Evolutionary conservation across 2,797 vertebrate genomes (phyloP).

Genomic region (Megalops cyprinoides): DNA sequence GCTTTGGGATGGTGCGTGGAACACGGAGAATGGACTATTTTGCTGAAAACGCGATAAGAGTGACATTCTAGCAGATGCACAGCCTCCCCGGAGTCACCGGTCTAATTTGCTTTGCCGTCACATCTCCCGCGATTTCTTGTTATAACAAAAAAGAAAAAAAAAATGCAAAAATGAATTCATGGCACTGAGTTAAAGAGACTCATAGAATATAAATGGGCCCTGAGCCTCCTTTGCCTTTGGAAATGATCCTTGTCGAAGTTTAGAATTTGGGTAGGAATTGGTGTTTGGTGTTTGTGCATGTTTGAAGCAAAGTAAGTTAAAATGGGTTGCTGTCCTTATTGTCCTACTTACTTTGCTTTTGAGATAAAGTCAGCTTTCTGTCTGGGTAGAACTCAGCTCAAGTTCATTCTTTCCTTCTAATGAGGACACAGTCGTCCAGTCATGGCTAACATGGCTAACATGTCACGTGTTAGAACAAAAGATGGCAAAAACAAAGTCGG

Average conservation of each 20-base stretch:
- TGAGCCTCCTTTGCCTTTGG: slow-evolving; percentile 5
- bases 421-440: too few relatives aligned
- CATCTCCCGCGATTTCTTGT: slow-evolving; percentile 29
- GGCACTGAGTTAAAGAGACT: slow-evolving; percentile 12
- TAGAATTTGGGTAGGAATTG: neutral
- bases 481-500: neutral
- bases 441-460: too few relatives aligned
- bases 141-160: slow-evolving; percentile 19
- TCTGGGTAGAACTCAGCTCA: neutral
- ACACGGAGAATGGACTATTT: neutral
- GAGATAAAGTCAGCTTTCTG: neutral
- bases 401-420: neutral
- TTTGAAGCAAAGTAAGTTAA: slow-evolving; percentile 9
- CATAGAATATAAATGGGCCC: slow-evolving; percentile 22
- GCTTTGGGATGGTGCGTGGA: slow-evolving; percentile 30
- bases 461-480: neutral
- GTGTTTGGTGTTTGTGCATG: neutral
- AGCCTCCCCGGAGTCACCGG: slow-evolving; percentile 27
- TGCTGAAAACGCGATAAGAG: slow-evolving; percentile 28
- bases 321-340: too few relatives aligned
- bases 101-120: slow-evolving; percentile 39
- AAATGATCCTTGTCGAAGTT: slow-evolving; percentile 16
- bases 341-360: neutral
- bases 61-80: slow-evolving; percentile 23
- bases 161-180: slow-evolving; percentile 26